phyloP scores from a whole-genome alignment of 2,888 invertebrate species.

The Acanthopleura granulata region DNA sequence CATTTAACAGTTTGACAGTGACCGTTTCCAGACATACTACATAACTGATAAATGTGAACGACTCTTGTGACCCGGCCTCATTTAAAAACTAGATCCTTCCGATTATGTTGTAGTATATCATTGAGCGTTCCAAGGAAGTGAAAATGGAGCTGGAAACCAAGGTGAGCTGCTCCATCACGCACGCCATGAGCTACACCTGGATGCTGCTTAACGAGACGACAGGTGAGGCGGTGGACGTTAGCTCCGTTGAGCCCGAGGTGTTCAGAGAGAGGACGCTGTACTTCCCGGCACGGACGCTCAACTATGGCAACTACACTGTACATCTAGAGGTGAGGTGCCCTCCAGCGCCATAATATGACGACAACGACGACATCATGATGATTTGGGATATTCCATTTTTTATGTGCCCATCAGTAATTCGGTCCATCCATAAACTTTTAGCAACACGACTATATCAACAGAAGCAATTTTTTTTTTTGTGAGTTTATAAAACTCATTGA shows the following conservation, averaged over 20 bases:
- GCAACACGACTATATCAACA: no score
- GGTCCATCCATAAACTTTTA: no score
- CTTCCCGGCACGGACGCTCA: slow-evolving; percentile 47
- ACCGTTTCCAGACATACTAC: no score
- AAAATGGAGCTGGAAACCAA: slow-evolving; percentile 52
- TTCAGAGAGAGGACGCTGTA: slow-evolving; percentile 44
- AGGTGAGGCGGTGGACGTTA: slow-evolving; percentile 1
- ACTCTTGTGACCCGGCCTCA: background rate
- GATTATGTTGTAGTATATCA: background rate
- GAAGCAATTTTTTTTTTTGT: no score
- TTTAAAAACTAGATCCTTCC: background rate
- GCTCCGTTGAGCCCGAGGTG: slow-evolving; percentile 19
- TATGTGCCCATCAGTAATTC: no score
- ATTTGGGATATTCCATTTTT: no score
- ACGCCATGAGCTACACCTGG: slow-evolving; percentile 51
- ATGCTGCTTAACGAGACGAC: slow-evolving; percentile 29
- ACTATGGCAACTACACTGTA: slow-evolving; percentile 52
- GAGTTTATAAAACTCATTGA: no score
- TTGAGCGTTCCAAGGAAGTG: slow-evolving; percentile 34
- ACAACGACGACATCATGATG: no score
- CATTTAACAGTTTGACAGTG: no score
- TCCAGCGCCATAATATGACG: no score
- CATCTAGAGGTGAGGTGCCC: slow-evolving; percentile 47
- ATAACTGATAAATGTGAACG: no score
- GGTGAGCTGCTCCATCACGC: slow-evolving; percentile 51